These are phyloP conservation scores for Micromussa lordhowensis DNA, from an alignment of 92 coral and sea anemone species.

Conservation along the genomic window DNA sequence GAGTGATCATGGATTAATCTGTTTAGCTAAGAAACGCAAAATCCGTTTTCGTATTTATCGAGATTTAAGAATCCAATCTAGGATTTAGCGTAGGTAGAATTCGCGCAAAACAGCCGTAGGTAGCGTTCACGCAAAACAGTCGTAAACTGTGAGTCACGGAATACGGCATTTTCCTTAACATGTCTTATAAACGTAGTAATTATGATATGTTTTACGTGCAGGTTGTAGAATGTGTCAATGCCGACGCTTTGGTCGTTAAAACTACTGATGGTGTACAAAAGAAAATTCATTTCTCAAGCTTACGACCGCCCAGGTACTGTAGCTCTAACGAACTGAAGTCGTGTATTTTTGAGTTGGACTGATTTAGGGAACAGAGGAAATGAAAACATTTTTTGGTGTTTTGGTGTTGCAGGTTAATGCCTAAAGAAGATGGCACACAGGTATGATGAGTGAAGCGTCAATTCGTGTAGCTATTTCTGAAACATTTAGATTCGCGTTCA, in stretches of 20 bases:
- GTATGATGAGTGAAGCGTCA: constrained; percentile 2
- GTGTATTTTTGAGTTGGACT: no score
- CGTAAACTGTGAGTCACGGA: not conserved
- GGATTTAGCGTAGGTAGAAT: no score
- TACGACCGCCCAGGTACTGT: constrained; percentile 95
- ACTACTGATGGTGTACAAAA: constrained; percentile 77
- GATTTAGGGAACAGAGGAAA: no score
- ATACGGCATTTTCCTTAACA: not conserved
- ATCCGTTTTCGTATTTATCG: no score
- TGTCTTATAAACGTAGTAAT: not conserved
- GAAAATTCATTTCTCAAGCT: constrained; percentile 91
- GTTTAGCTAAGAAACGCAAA: no score
- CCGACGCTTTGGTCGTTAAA: constrained; percentile 91
- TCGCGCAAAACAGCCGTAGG: no score
- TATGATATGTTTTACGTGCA: constrained; percentile 7
- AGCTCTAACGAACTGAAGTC: not conserved
- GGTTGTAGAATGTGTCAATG: constrained; percentile 94
- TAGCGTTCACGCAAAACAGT: not conserved
- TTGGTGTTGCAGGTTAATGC: constrained; percentile 45
- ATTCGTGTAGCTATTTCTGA: not conserved
- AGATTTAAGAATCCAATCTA: no score
- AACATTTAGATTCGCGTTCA: not conserved
- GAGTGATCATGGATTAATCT: no score
- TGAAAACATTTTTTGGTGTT: not conserved
- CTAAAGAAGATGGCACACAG: constrained; percentile 81